A percentile compares a stretch with the other conserved stretches of the same genome.
phyloP scores from a whole-genome alignment of 2,797 vertebrate species.

The Salmo trutta region DNA sequence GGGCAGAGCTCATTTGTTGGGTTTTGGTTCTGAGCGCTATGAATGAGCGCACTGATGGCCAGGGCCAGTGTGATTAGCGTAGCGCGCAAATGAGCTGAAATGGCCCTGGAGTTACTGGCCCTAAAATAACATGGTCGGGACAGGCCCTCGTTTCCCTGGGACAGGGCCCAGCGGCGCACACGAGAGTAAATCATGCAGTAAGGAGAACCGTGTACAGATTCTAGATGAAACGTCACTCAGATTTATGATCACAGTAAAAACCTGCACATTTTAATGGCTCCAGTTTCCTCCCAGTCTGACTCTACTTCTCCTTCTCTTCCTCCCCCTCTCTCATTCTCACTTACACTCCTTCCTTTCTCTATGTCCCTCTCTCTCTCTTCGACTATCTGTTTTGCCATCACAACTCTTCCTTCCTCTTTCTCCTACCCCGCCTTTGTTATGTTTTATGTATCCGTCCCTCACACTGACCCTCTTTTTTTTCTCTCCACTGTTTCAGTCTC shows the following conservation, averaged over 20 bases:
- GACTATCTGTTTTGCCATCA: neutral
- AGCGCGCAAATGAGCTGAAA: conserved; percentile 68
- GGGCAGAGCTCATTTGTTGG: conserved; percentile 61
- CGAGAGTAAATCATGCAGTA: conserved; percentile 77
- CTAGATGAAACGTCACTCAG: conserved; percentile 77
- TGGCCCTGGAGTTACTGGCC: conserved; percentile 43
- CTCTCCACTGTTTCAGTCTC: conserved; percentile 55
- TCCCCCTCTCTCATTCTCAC: neutral
- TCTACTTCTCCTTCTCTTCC: conserved; percentile 52
- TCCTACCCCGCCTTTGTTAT: neutral
- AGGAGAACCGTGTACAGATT: conserved; percentile 71
- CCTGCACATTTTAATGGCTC: conserved; percentile 72
- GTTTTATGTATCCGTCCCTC: neutral
- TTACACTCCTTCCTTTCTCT: neutral
- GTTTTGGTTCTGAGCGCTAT: conserved; percentile 58
- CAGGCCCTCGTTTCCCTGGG: conserved; percentile 43
- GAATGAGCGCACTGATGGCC: conserved; percentile 67
- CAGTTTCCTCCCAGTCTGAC: conserved; percentile 66
- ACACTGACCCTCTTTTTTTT: neutral
- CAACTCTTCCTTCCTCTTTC: conserved; percentile 2
- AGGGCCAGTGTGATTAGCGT: conserved; percentile 62
- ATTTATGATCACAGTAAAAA: conserved; percentile 79
- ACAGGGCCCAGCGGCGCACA: conserved; percentile 37
- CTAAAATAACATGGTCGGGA: conserved; percentile 62
- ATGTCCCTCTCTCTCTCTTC: neutral